A percentile compares a stretch with the other conserved stretches of the same genome.
Evolutionary conservation across 1,140 invertebrate genomes (phyloP).

Genomic region (Cataglyphis hispanica): DNA sequence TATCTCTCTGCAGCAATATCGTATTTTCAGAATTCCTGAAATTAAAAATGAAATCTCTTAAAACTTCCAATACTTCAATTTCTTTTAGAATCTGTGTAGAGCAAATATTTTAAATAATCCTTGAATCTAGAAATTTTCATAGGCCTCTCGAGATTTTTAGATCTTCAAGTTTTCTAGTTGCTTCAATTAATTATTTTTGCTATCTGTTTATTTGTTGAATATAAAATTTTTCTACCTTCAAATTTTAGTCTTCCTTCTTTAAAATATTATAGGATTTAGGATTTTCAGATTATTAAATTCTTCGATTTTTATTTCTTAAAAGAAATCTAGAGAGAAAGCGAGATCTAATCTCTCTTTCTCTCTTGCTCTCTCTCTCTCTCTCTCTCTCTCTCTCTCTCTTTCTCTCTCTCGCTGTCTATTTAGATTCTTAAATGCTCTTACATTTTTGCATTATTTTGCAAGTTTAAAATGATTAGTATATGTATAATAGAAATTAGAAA

Average conservation of each 20-base stretch:
- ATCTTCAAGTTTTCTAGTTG: background rate
- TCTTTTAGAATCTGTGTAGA: slow-evolving; percentile 11
- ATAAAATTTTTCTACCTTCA: background rate
- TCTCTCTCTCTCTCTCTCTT: background rate
- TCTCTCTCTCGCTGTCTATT: too few relatives aligned
- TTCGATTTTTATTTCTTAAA: background rate
- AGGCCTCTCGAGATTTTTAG: background rate
- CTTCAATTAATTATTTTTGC: background rate
- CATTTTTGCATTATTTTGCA: background rate
- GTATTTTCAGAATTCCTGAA: background rate
- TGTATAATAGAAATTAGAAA: slow-evolving; percentile 13
- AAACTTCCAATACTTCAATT: background rate
- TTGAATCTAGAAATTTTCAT: slow-evolving; percentile 6
- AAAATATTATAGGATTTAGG: slow-evolving; percentile 38
- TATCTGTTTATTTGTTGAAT: background rate
- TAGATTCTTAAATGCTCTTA: background rate
- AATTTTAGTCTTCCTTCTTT: slow-evolving; percentile 10
- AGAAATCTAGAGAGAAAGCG: background rate
- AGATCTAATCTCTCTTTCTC: background rate
- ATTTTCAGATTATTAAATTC: slow-evolving; percentile 36
- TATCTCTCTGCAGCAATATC: background rate
- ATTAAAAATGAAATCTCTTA: background rate
- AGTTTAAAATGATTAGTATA: background rate
- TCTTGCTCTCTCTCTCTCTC: background rate
- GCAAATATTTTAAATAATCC: background rate